A percentile compares a stretch with the other conserved stretches of the same genome.
Conservation (phyloP, 1,140 invertebrate genomes). For the Leptoteleia sp. region DNA sequence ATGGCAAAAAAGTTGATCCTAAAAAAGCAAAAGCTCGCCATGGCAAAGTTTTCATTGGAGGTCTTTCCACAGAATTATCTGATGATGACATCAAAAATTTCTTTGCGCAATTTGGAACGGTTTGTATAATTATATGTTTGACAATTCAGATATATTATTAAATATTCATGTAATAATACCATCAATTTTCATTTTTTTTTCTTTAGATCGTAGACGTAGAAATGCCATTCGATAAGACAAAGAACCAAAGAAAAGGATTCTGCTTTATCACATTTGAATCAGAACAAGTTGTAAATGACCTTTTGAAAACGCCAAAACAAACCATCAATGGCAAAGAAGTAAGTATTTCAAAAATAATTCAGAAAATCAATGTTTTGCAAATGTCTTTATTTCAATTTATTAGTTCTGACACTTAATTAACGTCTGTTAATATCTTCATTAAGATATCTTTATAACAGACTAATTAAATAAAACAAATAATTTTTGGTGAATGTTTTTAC, state of each 20-base stretch:
- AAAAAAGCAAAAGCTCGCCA: slow-evolving; percentile 96
- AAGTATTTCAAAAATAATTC: not conserved
- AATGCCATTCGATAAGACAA: slow-evolving; percentile 97
- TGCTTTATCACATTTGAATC: slow-evolving; percentile 65
- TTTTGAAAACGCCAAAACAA: slow-evolving; percentile 94
- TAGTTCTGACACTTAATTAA: no score
- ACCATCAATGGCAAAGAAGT: slow-evolving; percentile 95
- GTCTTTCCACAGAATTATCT: slow-evolving; percentile 92
- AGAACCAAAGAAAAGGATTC: slow-evolving; percentile 94
- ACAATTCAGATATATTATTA: no score
- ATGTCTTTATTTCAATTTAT: no score
- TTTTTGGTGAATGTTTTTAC: no score
- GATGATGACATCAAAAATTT: slow-evolving; percentile 96
- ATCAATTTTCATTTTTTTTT: no score
- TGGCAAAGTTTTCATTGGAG: slow-evolving; percentile 97
- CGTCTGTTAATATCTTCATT: no score
- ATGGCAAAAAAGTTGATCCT: slow-evolving; percentile 96
- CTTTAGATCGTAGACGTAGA: slow-evolving; percentile 94
- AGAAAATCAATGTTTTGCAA: no score
- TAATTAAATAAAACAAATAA: no score
- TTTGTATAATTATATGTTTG: no score
- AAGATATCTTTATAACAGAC: no score
- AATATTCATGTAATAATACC: no score
- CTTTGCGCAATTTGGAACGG: slow-evolving; percentile 94
- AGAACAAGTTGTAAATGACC: slow-evolving; percentile 91